Evolutionary conservation across 2,113 vertebrate species (phyloP).

Genomic region (Dascyllus trimaculatus): DNA sequence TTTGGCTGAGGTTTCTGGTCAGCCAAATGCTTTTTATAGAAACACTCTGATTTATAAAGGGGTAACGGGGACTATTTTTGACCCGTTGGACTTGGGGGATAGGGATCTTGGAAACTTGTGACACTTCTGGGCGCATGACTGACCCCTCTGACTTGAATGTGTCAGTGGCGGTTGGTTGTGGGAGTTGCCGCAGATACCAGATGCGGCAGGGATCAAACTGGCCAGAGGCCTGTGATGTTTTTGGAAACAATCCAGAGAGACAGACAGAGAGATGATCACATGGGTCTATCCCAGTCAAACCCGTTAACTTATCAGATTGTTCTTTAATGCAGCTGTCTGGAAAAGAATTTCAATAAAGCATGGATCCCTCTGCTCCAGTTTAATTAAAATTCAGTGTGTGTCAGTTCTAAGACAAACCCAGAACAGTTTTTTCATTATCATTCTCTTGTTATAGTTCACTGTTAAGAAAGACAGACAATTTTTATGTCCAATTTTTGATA

Average conservation of each 20-base stretch:
- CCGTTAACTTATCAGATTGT: slow-evolving; percentile 50
- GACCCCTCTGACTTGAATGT: slow-evolving; percentile 80
- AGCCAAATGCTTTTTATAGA: slow-evolving; percentile 91
- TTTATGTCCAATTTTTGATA: too few relatives aligned
- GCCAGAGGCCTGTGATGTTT: slow-evolving; percentile 64
- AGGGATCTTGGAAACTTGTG: slow-evolving; percentile 84
- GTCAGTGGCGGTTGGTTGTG: slow-evolving; percentile 68
- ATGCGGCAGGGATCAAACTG: slow-evolving; percentile 57
- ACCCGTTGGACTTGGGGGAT: slow-evolving; percentile 61
- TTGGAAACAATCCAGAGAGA: slow-evolving; percentile 68
- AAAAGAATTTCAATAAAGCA: slow-evolving; percentile 29
- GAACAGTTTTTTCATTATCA: too few relatives aligned
- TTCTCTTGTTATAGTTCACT: too few relatives aligned
- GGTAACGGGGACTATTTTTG: slow-evolving; percentile 87
- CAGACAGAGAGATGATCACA: slow-evolving; percentile 55
- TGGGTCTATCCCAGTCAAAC: slow-evolving; percentile 52
- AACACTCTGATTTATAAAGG: slow-evolving; percentile 91
- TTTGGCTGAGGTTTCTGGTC: slow-evolving; percentile 80
- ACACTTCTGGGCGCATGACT: slow-evolving; percentile 81
- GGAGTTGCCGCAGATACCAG: slow-evolving; percentile 66
- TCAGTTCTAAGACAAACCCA: background rate
- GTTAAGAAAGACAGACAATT: too few relatives aligned
- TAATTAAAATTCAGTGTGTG: background rate
- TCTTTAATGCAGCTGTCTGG: slow-evolving; percentile 44
- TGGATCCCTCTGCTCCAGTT: slow-evolving; percentile 4